Base-by-base conservation (phyloP, 2,113 vertebrate species). In the Tachysurus vachellii region DNA sequence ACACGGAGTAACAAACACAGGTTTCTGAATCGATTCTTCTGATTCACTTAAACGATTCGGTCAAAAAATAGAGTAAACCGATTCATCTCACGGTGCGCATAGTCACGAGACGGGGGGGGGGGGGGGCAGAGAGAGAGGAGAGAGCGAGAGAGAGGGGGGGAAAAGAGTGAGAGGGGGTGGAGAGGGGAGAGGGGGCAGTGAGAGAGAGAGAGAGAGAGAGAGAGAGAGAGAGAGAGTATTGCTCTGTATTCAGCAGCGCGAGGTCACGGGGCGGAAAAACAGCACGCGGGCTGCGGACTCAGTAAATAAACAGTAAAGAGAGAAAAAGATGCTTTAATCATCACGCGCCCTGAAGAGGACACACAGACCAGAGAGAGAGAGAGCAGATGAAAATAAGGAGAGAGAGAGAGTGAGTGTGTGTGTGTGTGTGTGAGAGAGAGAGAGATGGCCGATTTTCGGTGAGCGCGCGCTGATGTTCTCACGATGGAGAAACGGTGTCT, bases 401-500 rank as follows among this genome's bases (percentile, higher is more conserved):
- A 57, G 56, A 77, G 28, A 50, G 8, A 59, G 36, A 28, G 4
- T 36, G 50, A 21, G 59, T 61, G 19, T n/a, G 47, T 64, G 21
- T 68, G 53, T n/a, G 14, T 59, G 42, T 47, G 26, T 50, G 47
- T 19, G 28, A 17, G 12, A 62, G 47, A 36, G 76, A 31, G 42
- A 16, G 8, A 2, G 7, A 64, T 77, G n/a, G 47, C 54, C 19
- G 77, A 28, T 36, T 21, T 1, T 59, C 54, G 54, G 10, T 80
- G 47, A 76, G 66, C 75, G 42, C 28, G 90, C 83, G 87, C 93
- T 89, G 90, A 92, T 91, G 93, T 88, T 82, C 90, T 91, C 73
- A 92, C 92, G 92, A 96, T 96, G 96, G 94, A 95, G 94, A 92
- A 53, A 42, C 85, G 76, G 59, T 50, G 17, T 80, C 44, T 86